Base-by-base conservation (phyloP, 1,140 invertebrate genomes). In the Battus philenor region DNA sequence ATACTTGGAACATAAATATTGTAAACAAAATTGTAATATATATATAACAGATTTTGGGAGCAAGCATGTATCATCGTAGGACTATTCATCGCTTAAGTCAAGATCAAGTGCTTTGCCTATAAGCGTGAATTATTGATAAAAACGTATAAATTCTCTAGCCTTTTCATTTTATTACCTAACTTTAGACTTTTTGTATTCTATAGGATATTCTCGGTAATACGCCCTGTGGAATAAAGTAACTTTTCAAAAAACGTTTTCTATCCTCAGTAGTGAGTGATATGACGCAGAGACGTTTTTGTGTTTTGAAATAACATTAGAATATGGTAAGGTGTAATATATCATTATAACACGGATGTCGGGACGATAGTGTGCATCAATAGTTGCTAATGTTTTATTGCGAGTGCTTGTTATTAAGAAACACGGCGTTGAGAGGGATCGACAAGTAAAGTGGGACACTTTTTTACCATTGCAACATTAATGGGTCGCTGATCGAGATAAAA, bases 391-490 rank as follows among this genome's bases (percentile, higher is more conserved):
- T 29, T 41, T 5, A 10, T 41, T 29, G 24, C 15, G 11, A 30
- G 18, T 41, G 13, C n/a, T 41, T 10, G 17, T 29, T 5, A 41
- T 41, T 41, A 29, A 27, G 38, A 41, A 41, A 41, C 7, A 26
- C 29, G 29, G 17, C 16, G 22, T 41, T 5, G 38, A n/a, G 29
- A 41, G 29, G 12, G 38, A 27, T 15, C 9, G 26, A 27, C 38
- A 41, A 41, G 38, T 17, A 41, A 41, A 41, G 24, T 27, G 38
- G 38, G 24, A 13, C 38, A 27, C 24, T 41, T 41, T 41, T 41
- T 41, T 24, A 41, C 13, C 24, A 41, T 41, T 41, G 12, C 38
- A 17, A 41, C 38, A 41, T 41, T 27, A 41, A 41, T 15, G 26
- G 24, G 8, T 22, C 18, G 16, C 12, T 13, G 26, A 18, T 41